Percentiles rank a stretch among this genome's conserved stretches.
phyloP scores from a whole-genome alignment of 2,113 vertebrate genomes.

The Ageneiosus marmoratus region DNA sequence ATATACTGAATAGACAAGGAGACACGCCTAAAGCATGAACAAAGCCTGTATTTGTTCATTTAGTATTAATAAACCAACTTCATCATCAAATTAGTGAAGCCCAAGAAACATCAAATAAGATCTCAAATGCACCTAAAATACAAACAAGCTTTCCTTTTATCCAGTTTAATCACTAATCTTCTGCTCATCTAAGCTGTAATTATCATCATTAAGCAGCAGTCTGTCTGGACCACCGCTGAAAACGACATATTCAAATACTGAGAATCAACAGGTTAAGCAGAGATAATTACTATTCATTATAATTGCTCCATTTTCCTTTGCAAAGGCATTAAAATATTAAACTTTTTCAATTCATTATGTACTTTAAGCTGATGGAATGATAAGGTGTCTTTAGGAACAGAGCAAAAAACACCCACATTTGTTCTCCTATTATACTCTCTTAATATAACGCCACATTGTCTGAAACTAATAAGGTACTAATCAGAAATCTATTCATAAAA shows the following conservation, averaged over 20 bases:
- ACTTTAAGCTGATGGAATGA: not conserved
- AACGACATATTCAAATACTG: not conserved
- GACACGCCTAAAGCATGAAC: not conserved
- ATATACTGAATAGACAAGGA: not conserved
- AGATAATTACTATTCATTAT: not conserved
- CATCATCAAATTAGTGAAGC: constrained; percentile 12
- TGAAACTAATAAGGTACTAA: not conserved
- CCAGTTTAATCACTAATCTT: not conserved
- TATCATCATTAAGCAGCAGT: constrained; percentile 19
- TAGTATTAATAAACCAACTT: constrained; percentile 18
- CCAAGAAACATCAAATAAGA: not conserved
- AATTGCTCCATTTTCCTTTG: not conserved
- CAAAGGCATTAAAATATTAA: not conserved
- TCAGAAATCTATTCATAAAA: constrained; percentile 4
- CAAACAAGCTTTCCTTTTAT: constrained; percentile 7
- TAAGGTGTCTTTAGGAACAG: not conserved
- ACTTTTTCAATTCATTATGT: not conserved
- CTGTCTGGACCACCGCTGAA: not conserved
- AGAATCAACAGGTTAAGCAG: not conserved
- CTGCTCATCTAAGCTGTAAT: not conserved
- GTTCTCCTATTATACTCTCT: not conserved
- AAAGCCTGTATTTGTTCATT: not conserved
- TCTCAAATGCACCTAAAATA: not conserved
- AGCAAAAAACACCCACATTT: not conserved
- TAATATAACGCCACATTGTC: not conserved